Evolutionary conservation across 2,888 invertebrate species (phyloP).

Genomic region (Quadroppia sp.): DNA sequence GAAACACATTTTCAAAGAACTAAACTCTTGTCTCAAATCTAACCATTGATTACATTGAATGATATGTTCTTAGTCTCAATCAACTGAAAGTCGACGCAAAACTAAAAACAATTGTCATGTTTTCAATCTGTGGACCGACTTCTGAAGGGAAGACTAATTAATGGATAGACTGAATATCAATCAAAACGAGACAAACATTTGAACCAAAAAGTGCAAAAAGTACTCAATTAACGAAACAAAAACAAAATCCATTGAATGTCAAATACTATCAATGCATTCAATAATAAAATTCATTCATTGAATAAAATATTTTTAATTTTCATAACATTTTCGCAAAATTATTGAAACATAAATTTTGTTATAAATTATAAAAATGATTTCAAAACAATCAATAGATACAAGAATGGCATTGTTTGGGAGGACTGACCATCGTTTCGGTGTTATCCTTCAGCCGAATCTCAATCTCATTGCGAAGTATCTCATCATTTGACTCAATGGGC

Average conservation of each 20-base stretch:
- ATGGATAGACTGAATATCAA: slow-evolving; percentile 15
- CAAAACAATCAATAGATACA: neutral
- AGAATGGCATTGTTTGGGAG: neutral
- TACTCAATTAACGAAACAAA: too few relatives aligned
- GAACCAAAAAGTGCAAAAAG: too few relatives aligned
- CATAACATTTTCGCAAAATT: too few relatives aligned
- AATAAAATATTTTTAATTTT: too few relatives aligned
- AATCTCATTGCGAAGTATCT: neutral
- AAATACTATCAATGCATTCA: too few relatives aligned
- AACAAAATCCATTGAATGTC: too few relatives aligned
- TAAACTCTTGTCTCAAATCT: neutral
- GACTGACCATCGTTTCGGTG: neutral
- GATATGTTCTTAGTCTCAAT: neutral
- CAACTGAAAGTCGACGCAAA: neutral
- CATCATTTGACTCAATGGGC: neutral
- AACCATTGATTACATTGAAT: neutral
- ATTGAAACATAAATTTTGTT: neutral
- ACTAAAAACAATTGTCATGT: slow-evolving; percentile 21
- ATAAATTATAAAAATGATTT: slow-evolving; percentile 1
- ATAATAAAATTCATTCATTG: too few relatives aligned
- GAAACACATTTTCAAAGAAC: neutral
- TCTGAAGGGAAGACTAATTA: slow-evolving; percentile 4
- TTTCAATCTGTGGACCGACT: slow-evolving; percentile 5
- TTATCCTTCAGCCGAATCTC: neutral
- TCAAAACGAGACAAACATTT: slow-evolving; percentile 21